Conservation (phyloP, 1,140 invertebrate genomes). For the Procambarus virginalis region DNA sequence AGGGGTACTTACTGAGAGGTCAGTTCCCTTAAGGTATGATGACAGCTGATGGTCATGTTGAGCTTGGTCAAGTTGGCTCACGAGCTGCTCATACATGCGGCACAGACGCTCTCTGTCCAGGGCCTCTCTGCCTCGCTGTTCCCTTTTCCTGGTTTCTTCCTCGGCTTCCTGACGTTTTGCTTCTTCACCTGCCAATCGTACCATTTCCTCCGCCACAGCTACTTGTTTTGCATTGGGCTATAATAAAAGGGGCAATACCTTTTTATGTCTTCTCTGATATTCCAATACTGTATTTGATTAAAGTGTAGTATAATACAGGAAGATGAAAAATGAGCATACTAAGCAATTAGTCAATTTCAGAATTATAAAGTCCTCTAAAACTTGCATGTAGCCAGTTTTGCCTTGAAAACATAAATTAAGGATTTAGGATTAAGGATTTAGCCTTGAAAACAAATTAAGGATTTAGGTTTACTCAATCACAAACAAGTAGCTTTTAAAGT, state of each 20-base stretch:
- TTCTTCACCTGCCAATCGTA: background rate
- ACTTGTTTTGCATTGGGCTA: constrained; percentile 13
- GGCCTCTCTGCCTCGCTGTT: constrained; percentile 14
- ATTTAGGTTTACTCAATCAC: no score
- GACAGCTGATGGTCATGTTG: constrained; percentile 2
- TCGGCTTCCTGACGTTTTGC: background rate
- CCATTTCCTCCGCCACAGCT: constrained; percentile 1
- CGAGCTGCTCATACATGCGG: background rate
- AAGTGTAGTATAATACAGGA: background rate
- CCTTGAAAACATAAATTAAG: no score
- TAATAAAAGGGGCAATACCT: background rate
- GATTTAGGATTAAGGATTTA: no score
- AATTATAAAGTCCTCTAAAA: no score
- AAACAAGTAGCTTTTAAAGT: no score
- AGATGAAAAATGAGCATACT: background rate
- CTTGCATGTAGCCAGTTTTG: no score
- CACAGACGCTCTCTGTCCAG: background rate
- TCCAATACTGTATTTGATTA: no score
- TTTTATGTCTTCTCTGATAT: background rate
- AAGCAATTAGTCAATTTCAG: no score
- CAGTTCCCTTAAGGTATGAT: background rate
- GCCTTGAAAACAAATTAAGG: no score
- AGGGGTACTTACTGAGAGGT: constrained; percentile 1
- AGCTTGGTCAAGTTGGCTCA: background rate
- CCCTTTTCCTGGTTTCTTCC: constrained; percentile 9